A percentile compares a stretch with the other conserved stretches of the same genome.
These are phyloP conservation scores for Psilopogon haemacephalus DNA, from an alignment of 2,113 vertebrate species.

Conservation along the genomic window DNA sequence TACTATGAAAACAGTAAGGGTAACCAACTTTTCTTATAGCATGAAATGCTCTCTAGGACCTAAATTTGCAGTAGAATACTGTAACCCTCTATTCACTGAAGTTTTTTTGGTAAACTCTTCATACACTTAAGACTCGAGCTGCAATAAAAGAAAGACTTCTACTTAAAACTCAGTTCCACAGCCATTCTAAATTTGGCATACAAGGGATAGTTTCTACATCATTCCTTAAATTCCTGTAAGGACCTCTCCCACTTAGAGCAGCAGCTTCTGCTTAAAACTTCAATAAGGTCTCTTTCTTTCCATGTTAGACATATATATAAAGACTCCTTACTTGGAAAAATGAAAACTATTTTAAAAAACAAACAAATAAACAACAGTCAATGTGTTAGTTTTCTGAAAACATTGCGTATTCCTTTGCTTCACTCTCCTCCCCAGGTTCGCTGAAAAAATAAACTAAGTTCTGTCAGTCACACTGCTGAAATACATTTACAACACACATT, in stretches of 20 bases:
- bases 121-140: slow-evolving; percentile 3
- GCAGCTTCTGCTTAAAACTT: slow-evolving; percentile 66
- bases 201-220: slow-evolving; percentile 74
- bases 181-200: slow-evolving; percentile 70
- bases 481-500: neutral
- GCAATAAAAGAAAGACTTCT: slow-evolving; percentile 51
- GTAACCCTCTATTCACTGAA: neutral
- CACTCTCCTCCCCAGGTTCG: neutral
- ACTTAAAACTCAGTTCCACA: slow-evolving; percentile 61
- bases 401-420: neutral
- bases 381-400: neutral
- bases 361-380: slow-evolving; percentile 22
- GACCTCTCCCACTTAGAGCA: slow-evolving; percentile 74
- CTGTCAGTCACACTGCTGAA: neutral
- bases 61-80: neutral
- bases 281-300: slow-evolving; percentile 74
- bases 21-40: neutral
- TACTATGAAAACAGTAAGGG: neutral
- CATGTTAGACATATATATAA: slow-evolving; percentile 5
- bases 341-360: neutral
- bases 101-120: neutral
- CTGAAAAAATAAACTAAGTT: neutral
- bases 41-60: neutral
- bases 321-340: slow-evolving; percentile 10
- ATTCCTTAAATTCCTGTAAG: slow-evolving; percentile 80